Conservation (phyloP, 2,888 invertebrate species). For the Itoplectis maculator region DNA sequence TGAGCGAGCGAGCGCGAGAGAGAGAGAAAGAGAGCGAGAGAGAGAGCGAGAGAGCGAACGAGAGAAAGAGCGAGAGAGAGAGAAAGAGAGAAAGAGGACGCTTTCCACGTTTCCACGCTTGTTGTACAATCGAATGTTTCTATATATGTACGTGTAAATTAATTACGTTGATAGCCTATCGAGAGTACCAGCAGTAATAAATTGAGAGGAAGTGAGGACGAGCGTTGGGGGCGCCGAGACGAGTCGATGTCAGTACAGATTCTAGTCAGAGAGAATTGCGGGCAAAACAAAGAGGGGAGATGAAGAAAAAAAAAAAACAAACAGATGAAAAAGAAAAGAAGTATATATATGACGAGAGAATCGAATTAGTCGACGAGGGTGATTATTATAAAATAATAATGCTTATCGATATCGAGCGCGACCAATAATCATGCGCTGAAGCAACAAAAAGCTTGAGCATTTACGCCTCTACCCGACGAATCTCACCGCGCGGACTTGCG, state of each 20-base stretch:
- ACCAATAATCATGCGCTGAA: constrained; percentile 67
- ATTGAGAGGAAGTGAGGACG: constrained; percentile 31
- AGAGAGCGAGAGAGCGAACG: constrained; percentile 40
- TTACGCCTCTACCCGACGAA: constrained; percentile 58
- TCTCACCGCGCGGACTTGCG: constrained; percentile 53
- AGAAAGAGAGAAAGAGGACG: constrained; percentile 66
- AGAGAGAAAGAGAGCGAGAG: constrained; percentile 36
- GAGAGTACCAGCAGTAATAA: constrained; percentile 70
- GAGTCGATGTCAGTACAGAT: constrained; percentile 66
- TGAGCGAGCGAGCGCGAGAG: constrained; percentile 4
- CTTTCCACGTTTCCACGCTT: constrained; percentile 76
- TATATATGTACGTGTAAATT: constrained; percentile 77
- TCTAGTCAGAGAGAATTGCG: constrained; percentile 75
- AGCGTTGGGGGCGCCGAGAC: constrained; percentile 44
- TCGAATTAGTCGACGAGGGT: constrained; percentile 62
- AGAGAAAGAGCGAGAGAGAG: constrained; percentile 45
- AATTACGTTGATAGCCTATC: constrained; percentile 73
- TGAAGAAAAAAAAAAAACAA: constrained; percentile 22
- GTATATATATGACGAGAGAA: constrained; percentile 50
- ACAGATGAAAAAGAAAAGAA: constrained; percentile 17
- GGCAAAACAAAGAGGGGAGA: constrained; percentile 27
- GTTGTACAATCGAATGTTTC: constrained; percentile 79
- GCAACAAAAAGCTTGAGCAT: constrained; percentile 60
- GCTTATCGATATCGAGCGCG: constrained; percentile 66
- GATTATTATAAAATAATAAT: constrained; percentile 62